Evolutionary conservation across 2,888 invertebrate species (phyloP), one percentile per base, ranked within the genome.

Genomic region (Ennomos fuscantarius): DNA sequence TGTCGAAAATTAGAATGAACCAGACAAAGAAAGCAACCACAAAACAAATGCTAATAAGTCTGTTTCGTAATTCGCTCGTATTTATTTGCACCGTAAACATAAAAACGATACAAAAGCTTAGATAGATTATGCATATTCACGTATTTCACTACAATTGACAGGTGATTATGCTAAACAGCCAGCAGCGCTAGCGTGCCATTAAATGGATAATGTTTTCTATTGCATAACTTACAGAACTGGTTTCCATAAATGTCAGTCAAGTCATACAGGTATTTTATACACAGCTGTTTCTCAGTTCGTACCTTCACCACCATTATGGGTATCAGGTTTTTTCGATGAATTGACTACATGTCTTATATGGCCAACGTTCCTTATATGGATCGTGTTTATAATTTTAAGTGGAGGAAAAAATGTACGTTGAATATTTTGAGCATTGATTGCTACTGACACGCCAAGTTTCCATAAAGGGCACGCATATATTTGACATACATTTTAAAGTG

Each of bases 211-310:
- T 81, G 74, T 81, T 82, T 81, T 83, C 80, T 82, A 79, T 90
- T 89, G 88, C 89, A 86, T 89, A 88, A 87, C 80, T 84, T 80
- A 78, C 66, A 50, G 75, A 85, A 89, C 88, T 70, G 82, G 89
- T 87, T 86, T 70, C 73, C 66, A 78, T 82, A 78, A 87, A 87
- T 86, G 86, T 81, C 88, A 86, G 77, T 68, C 74, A 73, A 80
- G 70, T 75, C 77, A 79, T 82, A 76, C 76, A 68, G 73, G 72
- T 73, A 73, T 74, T 83, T 76, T 76, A 78, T 75, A 72, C 73
- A 76, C 84, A 86, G 84, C 86, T 84, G 86, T 84, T 81, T 78
- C 75, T 70, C 49, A 48, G 58, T 68, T 72, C 62, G 75, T 83
- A 77, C 79, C 80, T 72, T 78, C 79, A 68, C 69, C 66, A 70